phyloP scores from a whole-genome alignment of 35 echinoderm and acorn worm species.

The Heliocidaris tuberculata region DNA sequence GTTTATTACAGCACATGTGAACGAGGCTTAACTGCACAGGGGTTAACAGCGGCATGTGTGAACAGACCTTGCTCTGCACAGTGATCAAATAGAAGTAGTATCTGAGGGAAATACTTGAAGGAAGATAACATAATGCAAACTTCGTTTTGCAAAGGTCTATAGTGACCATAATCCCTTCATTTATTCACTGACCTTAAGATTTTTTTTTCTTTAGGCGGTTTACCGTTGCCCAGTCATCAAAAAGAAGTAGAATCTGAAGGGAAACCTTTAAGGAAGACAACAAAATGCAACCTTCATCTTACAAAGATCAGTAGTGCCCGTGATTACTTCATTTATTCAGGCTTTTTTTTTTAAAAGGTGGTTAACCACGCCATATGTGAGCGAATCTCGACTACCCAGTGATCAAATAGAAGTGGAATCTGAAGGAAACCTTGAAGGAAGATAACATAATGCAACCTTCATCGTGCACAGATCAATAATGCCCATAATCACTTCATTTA shows the following conservation, averaged over 20 bases:
- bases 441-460: not conserved
- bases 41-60: too few relatives aligned
- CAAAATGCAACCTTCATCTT: not conserved
- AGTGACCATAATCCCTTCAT: not conserved
- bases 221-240: not conserved
- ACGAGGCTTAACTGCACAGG: too few relatives aligned
- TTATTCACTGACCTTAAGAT: not conserved
- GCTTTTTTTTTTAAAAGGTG: too few relatives aligned
- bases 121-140: not conserved
- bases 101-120: not conserved
- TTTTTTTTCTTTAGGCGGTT: too few relatives aligned
- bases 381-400: not conserved
- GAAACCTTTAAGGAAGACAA: not conserved
- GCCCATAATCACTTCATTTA: slow-evolving; percentile 2
- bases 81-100: not conserved
- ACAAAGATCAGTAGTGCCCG: not conserved
- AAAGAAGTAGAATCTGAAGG: not conserved
- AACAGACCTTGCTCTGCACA: not conserved
- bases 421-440: not conserved
- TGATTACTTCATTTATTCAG: slow-evolving; percentile 6
- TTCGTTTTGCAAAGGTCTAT: not conserved
- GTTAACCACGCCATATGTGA: not conserved
- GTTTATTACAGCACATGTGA: too few relatives aligned
- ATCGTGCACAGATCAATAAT: not conserved
- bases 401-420: not conserved